phyloP scores from a whole-genome alignment of 2,888 invertebrate species.

The Orchesellides sinensis region DNA sequence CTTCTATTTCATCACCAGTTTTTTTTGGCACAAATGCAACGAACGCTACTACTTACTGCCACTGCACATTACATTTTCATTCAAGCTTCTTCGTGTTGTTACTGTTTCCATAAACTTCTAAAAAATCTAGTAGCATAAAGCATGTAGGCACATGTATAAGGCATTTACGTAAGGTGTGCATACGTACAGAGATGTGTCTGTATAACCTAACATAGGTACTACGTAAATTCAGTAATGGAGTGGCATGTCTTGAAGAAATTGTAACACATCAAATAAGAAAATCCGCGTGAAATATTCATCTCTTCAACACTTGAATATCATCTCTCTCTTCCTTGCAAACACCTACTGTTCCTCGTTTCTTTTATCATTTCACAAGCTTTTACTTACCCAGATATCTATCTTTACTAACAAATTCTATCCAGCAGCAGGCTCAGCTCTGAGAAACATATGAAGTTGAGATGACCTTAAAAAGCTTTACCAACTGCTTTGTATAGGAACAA shows the following conservation, averaged over 20 bases:
- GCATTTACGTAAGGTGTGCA: neutral
- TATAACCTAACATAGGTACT: neutral
- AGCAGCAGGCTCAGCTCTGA: constrained; percentile 12
- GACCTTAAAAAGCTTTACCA: too few relatives aligned
- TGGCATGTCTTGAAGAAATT: constrained; percentile 51
- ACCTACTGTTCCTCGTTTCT: constrained; percentile 1
- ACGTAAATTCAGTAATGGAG: constrained; percentile 17
- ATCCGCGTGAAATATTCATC: constrained; percentile 75
- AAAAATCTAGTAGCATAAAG: neutral
- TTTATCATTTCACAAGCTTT: neutral
- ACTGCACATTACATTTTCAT: constrained; percentile 36
- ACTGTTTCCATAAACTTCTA: constrained; percentile 57
- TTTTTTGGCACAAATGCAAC: constrained; percentile 49
- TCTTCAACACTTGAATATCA: constrained; percentile 73
- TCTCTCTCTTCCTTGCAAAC: constrained; percentile 13
- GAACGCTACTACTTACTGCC: neutral
- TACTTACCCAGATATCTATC: constrained; percentile 6
- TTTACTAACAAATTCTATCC: constrained; percentile 35
- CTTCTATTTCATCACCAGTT: constrained; percentile 12
- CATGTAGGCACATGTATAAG: neutral
- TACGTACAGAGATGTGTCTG: neutral
- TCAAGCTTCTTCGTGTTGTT: constrained; percentile 38
- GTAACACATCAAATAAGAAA: constrained; percentile 70
- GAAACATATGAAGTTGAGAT: constrained; percentile 39
- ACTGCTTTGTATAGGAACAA: neutral